Conservation (phyloP, 2,888 invertebrate species). For the Azorinus chamasolen region DNA sequence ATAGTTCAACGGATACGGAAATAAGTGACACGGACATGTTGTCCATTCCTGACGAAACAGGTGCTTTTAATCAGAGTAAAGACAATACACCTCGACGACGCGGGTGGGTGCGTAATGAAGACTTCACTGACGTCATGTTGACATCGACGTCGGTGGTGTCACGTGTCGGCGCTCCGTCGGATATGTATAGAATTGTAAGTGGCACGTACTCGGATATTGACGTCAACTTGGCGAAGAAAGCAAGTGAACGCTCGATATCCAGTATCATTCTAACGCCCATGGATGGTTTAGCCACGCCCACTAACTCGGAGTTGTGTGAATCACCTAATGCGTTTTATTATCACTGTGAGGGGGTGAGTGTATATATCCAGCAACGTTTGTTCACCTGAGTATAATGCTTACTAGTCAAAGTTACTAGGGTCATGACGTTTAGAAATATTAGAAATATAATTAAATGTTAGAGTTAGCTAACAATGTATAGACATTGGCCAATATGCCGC, state of each 20-base stretch:
- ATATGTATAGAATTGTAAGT: conserved; percentile 70
- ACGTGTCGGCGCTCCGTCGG: conserved; percentile 45
- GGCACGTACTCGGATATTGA: conserved; percentile 66
- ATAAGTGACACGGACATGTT: conserved; percentile 74
- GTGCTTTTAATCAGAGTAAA: conserved; percentile 39
- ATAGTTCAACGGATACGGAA: conserved; percentile 68
- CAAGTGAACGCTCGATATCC: conserved; percentile 79
- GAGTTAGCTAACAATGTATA: too few relatives aligned
- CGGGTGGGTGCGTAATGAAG: conserved; percentile 69
- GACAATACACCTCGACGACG: conserved; percentile 49
- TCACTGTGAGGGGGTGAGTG: conserved; percentile 73
- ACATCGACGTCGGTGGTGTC: conserved; percentile 55
- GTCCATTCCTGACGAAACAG: conserved; percentile 78
- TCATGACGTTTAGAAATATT: too few relatives aligned
- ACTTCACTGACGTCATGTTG: conserved; percentile 63
- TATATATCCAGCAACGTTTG: conserved; percentile 3
- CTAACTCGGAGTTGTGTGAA: conserved; percentile 68
- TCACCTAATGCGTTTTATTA: conserved; percentile 63
- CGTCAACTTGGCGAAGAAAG: conserved; percentile 76
- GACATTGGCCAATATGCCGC: too few relatives aligned
- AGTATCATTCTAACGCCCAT: conserved; percentile 76
- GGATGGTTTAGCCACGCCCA: conserved; percentile 65
- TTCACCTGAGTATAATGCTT: too few relatives aligned
- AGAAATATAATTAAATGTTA: too few relatives aligned
- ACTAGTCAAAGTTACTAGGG: too few relatives aligned